These are phyloP conservation scores for Hippotragus niger DNA, from an alignment of 2,113 vertebrate genomes.

Conservation along the genomic window DNA sequence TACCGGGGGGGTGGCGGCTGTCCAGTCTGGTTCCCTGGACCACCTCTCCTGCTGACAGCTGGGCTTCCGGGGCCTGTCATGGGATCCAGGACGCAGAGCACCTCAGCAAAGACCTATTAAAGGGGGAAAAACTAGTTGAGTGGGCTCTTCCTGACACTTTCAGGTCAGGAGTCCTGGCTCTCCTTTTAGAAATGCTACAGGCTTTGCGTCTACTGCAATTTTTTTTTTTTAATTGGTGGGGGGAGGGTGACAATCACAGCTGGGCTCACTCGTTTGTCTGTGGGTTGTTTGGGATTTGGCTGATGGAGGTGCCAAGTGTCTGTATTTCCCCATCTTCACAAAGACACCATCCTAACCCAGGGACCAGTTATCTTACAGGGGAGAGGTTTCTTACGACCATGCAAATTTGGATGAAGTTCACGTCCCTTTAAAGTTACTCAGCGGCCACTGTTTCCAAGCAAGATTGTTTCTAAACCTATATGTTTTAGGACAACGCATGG, in stretches of 20 bases:
- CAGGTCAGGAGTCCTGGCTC: not conserved
- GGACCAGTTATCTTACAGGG: not conserved
- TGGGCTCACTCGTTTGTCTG: not conserved
- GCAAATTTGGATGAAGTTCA: not conserved
- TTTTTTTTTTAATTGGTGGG: fast-evolving
- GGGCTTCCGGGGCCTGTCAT: not conserved
- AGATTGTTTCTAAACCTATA: not conserved
- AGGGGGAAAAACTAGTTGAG: not conserved
- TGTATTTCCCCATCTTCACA: not conserved
- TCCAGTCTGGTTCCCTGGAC: not conserved
- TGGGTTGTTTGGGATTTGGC: not conserved
- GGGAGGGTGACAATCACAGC: not conserved
- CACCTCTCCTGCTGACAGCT: not conserved
- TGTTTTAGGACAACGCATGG: not conserved
- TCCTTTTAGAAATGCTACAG: too few species aligned
- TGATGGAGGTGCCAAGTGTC: not conserved
- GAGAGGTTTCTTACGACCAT: not conserved
- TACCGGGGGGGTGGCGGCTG: fast-evolving
- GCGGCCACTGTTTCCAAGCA: not conserved
- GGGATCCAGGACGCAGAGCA: not conserved
- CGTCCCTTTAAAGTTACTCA: not conserved
- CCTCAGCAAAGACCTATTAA: not conserved
- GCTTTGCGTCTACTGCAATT: not conserved
- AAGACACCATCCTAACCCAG: not conserved
- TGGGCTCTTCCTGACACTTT: not conserved